Base-by-base conservation (phyloP, 2,113 vertebrate species). In the Bungarus multicinctus region DNA sequence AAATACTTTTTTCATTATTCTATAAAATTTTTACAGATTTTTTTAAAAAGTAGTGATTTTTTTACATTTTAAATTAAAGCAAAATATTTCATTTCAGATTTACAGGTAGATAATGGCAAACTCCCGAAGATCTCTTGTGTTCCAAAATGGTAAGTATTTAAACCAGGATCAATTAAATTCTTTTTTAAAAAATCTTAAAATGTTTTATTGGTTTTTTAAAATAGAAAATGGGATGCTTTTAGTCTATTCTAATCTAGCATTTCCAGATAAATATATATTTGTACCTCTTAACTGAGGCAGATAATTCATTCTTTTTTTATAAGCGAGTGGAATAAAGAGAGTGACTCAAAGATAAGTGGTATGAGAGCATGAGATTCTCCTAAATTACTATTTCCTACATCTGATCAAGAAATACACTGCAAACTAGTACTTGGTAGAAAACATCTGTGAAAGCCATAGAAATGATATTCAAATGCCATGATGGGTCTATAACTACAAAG, bases 81-180 rank as follows among this genome's bases (percentile, higher is more conserved):
- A 27, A 20, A 30, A 23, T 52, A 16, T 74, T 93, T 81, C 2
- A 50, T 92, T 87, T 39, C 90, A 91, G 60, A 94, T 93, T 87
- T 18, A 16, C 1, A 25, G 0, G 18, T 2, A 89, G 92, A 91
- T 11, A 16, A 85, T 89, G 55, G 55, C 20, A 92, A 94, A 25
- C 0, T 20, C 27, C 52, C 16, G n/a, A 57, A 11, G 7, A 93
- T 47, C n/a, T 58, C 7, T 43, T 50, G 91, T 87, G 27, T 53
- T 74, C 23, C 43, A 92, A 69, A 89, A 93, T 58, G 0, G 2
- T 53, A 91, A 93, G 87, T 30, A 9, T 89, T 45, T 90, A 6
- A 81, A 1, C 3, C 5, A 18, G 30, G 85, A 2, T 57, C 0
- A 10, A 8, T 12, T 18, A 93, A 45, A 25, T 89, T 39, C 6